These are phyloP conservation scores for Benthochromis sp. DNA, from an alignment of 2,113 vertebrate species.

Conservation along the genomic window DNA sequence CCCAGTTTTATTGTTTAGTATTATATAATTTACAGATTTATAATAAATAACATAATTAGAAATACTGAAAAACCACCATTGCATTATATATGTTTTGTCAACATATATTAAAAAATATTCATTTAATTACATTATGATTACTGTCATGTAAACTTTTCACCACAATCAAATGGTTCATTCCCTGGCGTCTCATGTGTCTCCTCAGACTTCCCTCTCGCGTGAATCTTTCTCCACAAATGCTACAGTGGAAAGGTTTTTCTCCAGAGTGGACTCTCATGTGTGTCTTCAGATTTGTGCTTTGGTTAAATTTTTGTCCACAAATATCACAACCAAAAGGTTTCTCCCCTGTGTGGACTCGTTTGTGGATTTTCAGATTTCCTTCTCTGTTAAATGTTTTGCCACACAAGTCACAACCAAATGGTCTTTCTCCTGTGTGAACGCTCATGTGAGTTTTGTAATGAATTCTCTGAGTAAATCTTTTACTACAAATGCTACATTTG, in stretches of 20 bases:
- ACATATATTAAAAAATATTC: not conserved
- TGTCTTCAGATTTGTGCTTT: not conserved
- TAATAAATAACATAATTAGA: not conserved
- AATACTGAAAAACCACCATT: not conserved
- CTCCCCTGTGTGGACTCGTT: not conserved
- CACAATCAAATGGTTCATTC: not conserved
- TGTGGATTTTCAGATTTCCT: not conserved
- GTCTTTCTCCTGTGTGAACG: not conserved
- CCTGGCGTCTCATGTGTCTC: not conserved
- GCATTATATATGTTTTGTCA: not conserved
- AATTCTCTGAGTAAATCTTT: not conserved
- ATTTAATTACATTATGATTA: not conserved
- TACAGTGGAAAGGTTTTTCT: not conserved
- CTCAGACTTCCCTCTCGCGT: not conserved
- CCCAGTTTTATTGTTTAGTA: not conserved
- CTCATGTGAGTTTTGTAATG: not conserved
- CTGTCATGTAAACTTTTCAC: not conserved
- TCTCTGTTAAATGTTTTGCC: not conserved
- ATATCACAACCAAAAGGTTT: not conserved
- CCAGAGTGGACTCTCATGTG: not conserved
- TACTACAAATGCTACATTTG: not conserved
- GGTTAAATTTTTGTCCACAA: not conserved
- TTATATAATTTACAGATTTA: not conserved
- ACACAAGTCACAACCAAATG: not conserved
- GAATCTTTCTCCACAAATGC: not conserved